Base-by-base conservation (phyloP, 2,888 invertebrate genomes). In the Sinhomidia bicolor region DNA sequence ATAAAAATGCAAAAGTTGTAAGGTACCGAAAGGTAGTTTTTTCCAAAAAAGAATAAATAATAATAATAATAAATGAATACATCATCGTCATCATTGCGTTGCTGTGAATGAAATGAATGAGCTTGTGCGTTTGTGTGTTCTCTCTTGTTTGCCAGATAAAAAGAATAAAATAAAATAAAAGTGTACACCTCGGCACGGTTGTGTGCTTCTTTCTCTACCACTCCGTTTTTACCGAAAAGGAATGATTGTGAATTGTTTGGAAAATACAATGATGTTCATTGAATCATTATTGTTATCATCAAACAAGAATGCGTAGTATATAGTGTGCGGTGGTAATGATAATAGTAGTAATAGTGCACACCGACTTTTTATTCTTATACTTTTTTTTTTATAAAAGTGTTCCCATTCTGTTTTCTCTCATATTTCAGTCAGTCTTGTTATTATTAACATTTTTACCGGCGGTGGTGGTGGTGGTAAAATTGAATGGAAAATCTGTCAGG, bases 61-160 rank as follows among this genome's bases (percentile, higher is more conserved):
- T n/a, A n/a, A n/a, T n/a, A n/a, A n/a, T n/a, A 44, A 44, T 9
- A 44, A 6, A 71, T 71, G 78, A 78, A 78, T 78, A 44, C 51
- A 78, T 78, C 78, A 78, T 78, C 51, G 29, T 54, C 54, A 78
- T n/a, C 4, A 20, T 12, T 26, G 23, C 9, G 47, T 41, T 44
- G 4, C 9, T 36, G 5, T 71, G 20, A 74, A 74, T 74, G 44
- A 1, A 41, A 14, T 74, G n/a, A n/a, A n/a, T n/a, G n/a, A n/a
- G n/a, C n/a, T n/a, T n/a, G n/a, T n/a, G 23, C 9, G 20, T 1
- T 32, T 74, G 65, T 71, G 71, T 71, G 71, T 71, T 71, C 71
- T 14, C 71, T 29, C 51, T 78, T 78, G 78, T 78, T 78, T 51
- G 51, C 51, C 54, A 78, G 29, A 78, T 29, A 54, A 78, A 54